Evolutionary conservation across 53 echinoderm and acorn worm species (phyloP).

Genomic region (Glandiceps talaboti): DNA sequence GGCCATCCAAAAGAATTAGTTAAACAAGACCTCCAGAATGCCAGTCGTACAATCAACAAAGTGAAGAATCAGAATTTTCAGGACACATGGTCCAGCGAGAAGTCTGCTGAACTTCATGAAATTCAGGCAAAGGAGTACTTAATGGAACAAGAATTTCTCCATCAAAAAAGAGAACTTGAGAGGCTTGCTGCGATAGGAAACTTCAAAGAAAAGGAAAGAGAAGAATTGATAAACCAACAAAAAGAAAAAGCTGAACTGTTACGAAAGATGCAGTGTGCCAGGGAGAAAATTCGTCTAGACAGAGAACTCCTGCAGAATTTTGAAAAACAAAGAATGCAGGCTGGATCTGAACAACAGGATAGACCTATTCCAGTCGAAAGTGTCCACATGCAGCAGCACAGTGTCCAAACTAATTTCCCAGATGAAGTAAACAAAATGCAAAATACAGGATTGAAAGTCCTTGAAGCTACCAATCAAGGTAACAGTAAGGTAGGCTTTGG

Average conservation of each 20-base stretch:
- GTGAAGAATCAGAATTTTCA: neutral
- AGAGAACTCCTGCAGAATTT: neutral
- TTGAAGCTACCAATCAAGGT: neutral
- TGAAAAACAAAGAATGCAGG: neutral
- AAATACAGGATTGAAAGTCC: neutral
- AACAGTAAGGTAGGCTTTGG: neutral
- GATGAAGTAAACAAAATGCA: neutral
- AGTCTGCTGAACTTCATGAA: neutral
- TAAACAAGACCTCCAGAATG: neutral
- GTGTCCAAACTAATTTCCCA: neutral
- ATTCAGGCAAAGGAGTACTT: neutral
- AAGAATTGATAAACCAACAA: neutral
- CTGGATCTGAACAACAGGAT: neutral
- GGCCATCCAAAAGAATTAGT: neutral
- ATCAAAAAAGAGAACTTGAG: neutral
- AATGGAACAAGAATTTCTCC: neutral
- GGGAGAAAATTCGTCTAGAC: neutral
- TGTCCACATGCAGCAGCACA: neutral
- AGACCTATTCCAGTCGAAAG: neutral
- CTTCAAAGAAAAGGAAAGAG: neutral
- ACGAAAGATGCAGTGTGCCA: neutral
- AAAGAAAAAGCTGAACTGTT: neutral
- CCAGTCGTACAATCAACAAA: neutral
- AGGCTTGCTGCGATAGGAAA: neutral
- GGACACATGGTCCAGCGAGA: neutral